Conservation (phyloP, 2,797 vertebrate genomes). For the Aselliscus stoliczkanus region DNA sequence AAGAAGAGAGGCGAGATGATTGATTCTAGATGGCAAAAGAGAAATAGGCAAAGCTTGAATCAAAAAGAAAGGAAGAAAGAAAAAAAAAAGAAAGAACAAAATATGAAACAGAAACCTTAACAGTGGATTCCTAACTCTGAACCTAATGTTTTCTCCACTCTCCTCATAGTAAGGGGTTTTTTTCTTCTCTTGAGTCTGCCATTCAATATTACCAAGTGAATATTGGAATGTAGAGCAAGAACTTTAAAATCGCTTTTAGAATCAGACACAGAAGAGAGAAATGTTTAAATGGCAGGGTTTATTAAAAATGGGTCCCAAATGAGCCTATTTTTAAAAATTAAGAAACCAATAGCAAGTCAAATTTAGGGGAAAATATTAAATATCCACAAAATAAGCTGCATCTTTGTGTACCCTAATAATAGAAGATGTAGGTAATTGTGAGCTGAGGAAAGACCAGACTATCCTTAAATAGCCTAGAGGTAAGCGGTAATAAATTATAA, state of each 20-base stretch:
- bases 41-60: slow-evolving; percentile 46
- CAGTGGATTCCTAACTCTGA: not conserved
- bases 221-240: slow-evolving; percentile 31
- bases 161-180: not conserved
- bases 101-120: slow-evolving; percentile 23
- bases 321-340: slow-evolving; percentile 31
- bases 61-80: not conserved
- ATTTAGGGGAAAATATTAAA: slow-evolving; percentile 38
- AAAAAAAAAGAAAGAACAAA: not conserved
- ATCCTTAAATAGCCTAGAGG: slow-evolving; percentile 47
- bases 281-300: slow-evolving; percentile 38
- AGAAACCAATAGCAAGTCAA: slow-evolving; percentile 17
- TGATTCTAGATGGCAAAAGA: slow-evolving; percentile 40
- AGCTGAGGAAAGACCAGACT: slow-evolving; percentile 17
- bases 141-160: slow-evolving; percentile 25
- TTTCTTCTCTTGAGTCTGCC: slow-evolving; percentile 14
- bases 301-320: slow-evolving; percentile 21
- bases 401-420: not conserved
- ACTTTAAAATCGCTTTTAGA: slow-evolving; percentile 31
- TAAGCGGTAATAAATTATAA: slow-evolving; percentile 49
- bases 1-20: slow-evolving; percentile 21
- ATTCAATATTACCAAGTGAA: slow-evolving; percentile 14
- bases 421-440: slow-evolving; percentile 17
- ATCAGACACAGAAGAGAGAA: not conserved
- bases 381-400: not conserved